Conservation (phyloP, 2,113 vertebrate species). For the Nothoprocta perdicaria region DNA sequence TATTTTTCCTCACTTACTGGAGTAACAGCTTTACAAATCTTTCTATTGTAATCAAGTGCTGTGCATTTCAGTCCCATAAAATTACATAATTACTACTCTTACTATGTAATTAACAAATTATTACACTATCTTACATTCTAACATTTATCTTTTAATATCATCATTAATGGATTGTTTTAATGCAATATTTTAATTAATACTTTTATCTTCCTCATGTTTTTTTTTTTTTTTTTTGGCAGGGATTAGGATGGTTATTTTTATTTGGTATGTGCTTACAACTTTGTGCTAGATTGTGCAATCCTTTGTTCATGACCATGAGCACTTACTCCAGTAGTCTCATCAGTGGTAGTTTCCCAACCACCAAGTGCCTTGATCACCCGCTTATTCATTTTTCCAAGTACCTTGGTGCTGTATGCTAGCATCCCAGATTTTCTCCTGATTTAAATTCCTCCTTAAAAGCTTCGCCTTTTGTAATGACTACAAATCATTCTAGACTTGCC, state of each 20-base stretch:
- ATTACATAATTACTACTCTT: background rate
- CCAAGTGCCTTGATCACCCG: background rate
- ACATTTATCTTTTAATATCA: background rate
- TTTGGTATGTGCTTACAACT: slow-evolving; percentile 33
- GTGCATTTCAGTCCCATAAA: background rate
- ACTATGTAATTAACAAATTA: slow-evolving; percentile 16
- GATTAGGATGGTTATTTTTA: slow-evolving; percentile 12
- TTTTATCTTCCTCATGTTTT: background rate
- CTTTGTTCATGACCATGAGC: background rate
- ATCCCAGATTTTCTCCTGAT: slow-evolving; percentile 24
- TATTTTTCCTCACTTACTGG: background rate
- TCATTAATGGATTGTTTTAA: slow-evolving; percentile 17
- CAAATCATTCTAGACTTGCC: background rate
- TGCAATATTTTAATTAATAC: background rate
- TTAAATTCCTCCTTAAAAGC: slow-evolving; percentile 26
- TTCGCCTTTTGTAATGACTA: background rate
- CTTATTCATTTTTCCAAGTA: slow-evolving; percentile 38
- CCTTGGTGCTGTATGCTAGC: background rate
- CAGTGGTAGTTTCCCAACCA: background rate
- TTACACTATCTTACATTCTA: background rate
- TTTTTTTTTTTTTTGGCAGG: background rate
- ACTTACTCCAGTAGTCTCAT: slow-evolving; percentile 1
- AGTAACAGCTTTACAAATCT: slow-evolving; percentile 3
- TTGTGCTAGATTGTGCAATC: slow-evolving; percentile 47
- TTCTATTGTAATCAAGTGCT: background rate